Evolutionary conservation across 2,797 vertebrate genomes (phyloP).

Genomic region (Coilia nasus): DNA sequence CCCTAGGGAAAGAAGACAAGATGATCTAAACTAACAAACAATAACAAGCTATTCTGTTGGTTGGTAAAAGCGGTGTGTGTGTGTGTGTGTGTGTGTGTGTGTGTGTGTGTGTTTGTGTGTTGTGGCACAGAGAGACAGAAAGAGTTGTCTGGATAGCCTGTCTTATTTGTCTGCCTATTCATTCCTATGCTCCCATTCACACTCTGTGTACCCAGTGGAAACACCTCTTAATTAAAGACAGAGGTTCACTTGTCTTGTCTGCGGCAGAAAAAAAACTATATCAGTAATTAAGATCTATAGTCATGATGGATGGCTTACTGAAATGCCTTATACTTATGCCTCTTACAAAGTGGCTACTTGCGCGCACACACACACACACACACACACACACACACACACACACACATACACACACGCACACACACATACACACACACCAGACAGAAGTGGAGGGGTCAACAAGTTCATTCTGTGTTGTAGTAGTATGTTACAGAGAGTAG

Average conservation of each 20-base stretch:
- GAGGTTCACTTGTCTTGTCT: not conserved
- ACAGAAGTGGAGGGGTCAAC: not conserved
- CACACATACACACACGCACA: conserved; percentile 13
- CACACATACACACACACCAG: conserved; percentile 26
- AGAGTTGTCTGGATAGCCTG: not conserved
- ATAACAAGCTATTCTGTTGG: not conserved
- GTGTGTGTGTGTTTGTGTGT: not conserved
- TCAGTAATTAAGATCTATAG: conserved; percentile 1
- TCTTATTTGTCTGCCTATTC: not conserved
- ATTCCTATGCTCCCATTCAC: not conserved
- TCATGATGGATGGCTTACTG: not conserved
- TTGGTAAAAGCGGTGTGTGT: not conserved
- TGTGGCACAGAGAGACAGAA: not conserved
- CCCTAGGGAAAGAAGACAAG: not conserved
- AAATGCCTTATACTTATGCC: not conserved
- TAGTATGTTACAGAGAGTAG: not conserved
- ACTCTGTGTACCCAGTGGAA: not conserved
- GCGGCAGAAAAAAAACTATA: not conserved
- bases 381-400: conserved; percentile 28
- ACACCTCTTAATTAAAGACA: not conserved
- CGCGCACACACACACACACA: not conserved
- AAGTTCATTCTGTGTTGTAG: not conserved
- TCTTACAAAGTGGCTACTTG: not conserved
- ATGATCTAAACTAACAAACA: not conserved
- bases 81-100: not conserved